Base-by-base conservation (phyloP, 2,888 invertebrate genomes). In the Amphipoea oculea region DNA sequence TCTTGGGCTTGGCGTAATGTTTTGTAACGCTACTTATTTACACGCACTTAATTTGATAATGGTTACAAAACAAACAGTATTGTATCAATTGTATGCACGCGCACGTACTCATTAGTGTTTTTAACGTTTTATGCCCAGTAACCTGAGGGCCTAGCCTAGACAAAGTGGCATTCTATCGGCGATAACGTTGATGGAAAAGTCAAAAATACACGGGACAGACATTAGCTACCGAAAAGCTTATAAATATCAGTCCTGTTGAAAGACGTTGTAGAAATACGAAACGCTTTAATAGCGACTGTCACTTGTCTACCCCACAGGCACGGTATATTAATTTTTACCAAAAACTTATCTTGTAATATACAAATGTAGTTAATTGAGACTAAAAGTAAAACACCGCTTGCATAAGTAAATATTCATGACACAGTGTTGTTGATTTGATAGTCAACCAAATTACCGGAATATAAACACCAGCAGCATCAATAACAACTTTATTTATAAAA, bases 21-120 rank as follows among this genome's bases (percentile, higher is more conserved):
- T 84, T 83, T 60, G 78, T 83, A 83, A 81, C 45, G 23, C 36
- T 66, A 51, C 40, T 57, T 77, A 80, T n/a, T 36, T 74, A 75
- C n/a, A 51, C 48, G 14, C 40, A 42, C 20, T 79, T 11, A 5
- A 11, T 36, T 45, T 48, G 29, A 65, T 76, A 68, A 68, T 54
- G n/a, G 29, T 79, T n/a, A 79, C 79, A 45, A 20, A 74, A 60
- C 23, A 60, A 57, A 36, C 20, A 29, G 40, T 63, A 14, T 23
- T n/a, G 23, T 54, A 9, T 45, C 0, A 40, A 65, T 40, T 29
- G 2, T 40, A 17, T 57, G 29, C 12, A 29, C 0, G 12, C 48
- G 29, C 12, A 29, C 0, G 12, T 40, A 67, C 40, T 78, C 12
- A 79, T 14, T 78, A 11, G 20, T 68, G 23, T 29, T 79, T 54